Conservation (phyloP, 1,140 invertebrate genomes). For the Drosophila nigrodunni region DNA sequence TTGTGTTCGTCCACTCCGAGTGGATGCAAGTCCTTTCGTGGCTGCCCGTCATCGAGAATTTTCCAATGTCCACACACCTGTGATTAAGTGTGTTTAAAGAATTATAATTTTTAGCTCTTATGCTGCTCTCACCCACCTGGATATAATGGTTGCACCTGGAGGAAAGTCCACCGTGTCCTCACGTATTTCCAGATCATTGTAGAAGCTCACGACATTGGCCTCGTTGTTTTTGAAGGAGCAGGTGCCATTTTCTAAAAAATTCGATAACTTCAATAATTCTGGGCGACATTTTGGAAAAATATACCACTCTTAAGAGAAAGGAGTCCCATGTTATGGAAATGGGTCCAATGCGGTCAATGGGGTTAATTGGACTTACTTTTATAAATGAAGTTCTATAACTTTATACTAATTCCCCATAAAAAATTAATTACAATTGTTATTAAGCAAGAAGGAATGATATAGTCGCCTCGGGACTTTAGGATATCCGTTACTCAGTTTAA, state of each 20-base stretch:
- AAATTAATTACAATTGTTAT: too few relatives aligned
- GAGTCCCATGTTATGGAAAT: too few relatives aligned
- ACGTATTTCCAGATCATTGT: slow-evolving; percentile 90
- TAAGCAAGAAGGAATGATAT: too few relatives aligned
- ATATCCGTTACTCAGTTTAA: too few relatives aligned
- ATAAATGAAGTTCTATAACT: too few relatives aligned
- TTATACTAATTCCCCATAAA: too few relatives aligned
- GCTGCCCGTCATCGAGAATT: slow-evolving; percentile 87
- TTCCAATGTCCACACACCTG: slow-evolving; percentile 93
- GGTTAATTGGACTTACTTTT: too few relatives aligned
- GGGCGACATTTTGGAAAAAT: too few relatives aligned
- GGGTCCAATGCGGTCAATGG: too few relatives aligned
- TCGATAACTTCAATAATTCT: neutral
- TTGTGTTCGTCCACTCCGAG: slow-evolving; percentile 91
- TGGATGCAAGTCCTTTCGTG: slow-evolving; percentile 89
- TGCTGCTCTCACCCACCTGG: slow-evolving; percentile 85
- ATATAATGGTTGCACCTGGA: slow-evolving; percentile 88
- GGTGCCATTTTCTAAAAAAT: slow-evolving; percentile 87
- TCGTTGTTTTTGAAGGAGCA: slow-evolving; percentile 91
- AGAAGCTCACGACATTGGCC: slow-evolving; percentile 91
- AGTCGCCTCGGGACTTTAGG: too few relatives aligned
- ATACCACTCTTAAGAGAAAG: too few relatives aligned
- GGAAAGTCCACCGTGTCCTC: slow-evolving; percentile 91
- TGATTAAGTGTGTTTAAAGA: slow-evolving; percentile 60
- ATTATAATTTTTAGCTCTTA: neutral